Evolutionary conservation across 2,113 vertebrate species (phyloP), one percentile per base, ranked within the genome.

Genomic region (Percopsis transmontana): DNA sequence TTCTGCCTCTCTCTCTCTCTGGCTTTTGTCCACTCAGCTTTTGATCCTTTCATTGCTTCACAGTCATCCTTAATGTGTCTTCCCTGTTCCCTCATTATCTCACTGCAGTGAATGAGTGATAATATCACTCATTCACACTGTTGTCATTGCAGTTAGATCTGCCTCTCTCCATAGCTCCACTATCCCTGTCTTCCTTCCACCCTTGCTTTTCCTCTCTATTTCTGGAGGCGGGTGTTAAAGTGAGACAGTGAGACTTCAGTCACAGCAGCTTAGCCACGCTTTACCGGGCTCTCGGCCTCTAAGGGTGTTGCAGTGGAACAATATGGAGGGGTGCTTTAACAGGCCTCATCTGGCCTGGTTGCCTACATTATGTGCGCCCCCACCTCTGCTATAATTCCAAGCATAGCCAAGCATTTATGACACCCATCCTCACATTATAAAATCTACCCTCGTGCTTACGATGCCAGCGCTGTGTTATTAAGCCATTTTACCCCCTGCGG

Each of bases 391-490:
- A 77, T 74, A 79, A 64, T 70, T 66, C 14, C 58, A 24, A 69
- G 10, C 48, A 58, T 53, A 38, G 21, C 57, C 33, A n/a, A n/a
- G 23, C 9, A 13, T 80, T 78, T 68, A 79, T 39, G 27, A 70
- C 64, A 47, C 38, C 39, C 48, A 54, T 67, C 55, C 16, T 60
- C 55, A 42, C 72, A 67, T 83, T 66, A 84, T 74, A 62, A 75
- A 83, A 80, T 67, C 13, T 59, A 42, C 56, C 74, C 70, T 74
- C 27, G 33, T n/a, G 42, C 77, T 75, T 72, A 77, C 73, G 59
- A 84, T 61, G 59, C 69, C 55, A 23, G 45, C 2, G 27, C 23
- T 0, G 3, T 45, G 69, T 81, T 86, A 83, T 83, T 77, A 84
- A 82, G 80, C 70, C 76, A 44, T 79, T 44, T 48, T 47, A 55